Percentiles rank a stretch among this genome's conserved stretches.
Conservation (phyloP, 2,797 vertebrate genomes). For the Helarctos malayanus region DNA sequence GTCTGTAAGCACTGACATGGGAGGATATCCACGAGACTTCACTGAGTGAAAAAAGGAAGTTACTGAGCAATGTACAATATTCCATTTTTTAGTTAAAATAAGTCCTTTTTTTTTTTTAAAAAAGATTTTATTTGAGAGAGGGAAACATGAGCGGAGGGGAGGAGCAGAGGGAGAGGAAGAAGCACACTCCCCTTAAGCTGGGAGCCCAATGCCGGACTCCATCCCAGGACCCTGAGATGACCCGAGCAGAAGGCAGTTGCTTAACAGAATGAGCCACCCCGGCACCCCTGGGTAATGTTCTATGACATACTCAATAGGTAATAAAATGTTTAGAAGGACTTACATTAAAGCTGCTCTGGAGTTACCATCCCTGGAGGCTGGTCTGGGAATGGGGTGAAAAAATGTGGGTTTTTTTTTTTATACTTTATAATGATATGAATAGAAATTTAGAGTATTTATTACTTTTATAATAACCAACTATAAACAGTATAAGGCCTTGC, state of each 20-base stretch:
- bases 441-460: not conserved
- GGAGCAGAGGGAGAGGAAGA: not conserved
- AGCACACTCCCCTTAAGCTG: not conserved
- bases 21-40: not conserved
- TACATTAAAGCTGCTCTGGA: not conserved
- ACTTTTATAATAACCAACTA: constrained; percentile 9
- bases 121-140: not conserved
- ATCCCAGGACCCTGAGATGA: not conserved
- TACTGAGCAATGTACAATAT: not conserved
- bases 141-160: not conserved
- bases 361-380: not conserved
- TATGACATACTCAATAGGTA: not conserved
- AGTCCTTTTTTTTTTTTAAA: not conserved
- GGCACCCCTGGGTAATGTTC: not conserved
- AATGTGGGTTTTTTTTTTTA: not conserved
- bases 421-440: not conserved
- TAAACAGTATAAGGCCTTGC: not conserved
- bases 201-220: too few relatives aligned
- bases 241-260: not conserved
- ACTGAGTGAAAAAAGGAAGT: not conserved
- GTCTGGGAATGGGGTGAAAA: not conserved
- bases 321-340: not conserved
- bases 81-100: not conserved
- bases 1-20: not conserved
- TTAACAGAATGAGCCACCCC: not conserved